A percentile compares a stretch with the other conserved stretches of the same genome.
phyloP scores from a whole-genome alignment of 2,888 invertebrate species.

The Neoascia interrupta region DNA sequence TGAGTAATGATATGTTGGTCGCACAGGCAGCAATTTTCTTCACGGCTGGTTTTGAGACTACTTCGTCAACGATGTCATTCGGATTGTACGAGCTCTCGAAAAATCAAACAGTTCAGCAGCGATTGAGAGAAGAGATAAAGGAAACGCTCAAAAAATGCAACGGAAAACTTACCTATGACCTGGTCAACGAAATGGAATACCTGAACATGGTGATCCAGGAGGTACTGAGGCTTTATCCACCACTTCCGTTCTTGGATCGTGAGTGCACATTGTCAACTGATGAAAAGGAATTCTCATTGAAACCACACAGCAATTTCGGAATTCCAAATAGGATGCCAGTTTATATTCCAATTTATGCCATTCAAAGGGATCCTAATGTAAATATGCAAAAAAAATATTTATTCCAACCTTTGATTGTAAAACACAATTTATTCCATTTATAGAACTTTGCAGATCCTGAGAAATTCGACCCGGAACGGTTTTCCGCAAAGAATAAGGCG shows the following conservation, averaged over 20 bases:
- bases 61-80: slow-evolving; percentile 79
- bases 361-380: slow-evolving; percentile 78
- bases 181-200: slow-evolving; percentile 78
- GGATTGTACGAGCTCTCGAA: slow-evolving; percentile 78
- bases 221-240: slow-evolving; percentile 77
- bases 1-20: slow-evolving; percentile 74
- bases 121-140: slow-evolving; percentile 79
- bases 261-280: slow-evolving; percentile 73
- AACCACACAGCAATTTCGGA: slow-evolving; percentile 74
- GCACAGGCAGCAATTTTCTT: slow-evolving; percentile 78
- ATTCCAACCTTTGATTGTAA: too few relatives aligned
- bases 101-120: slow-evolving; percentile 78
- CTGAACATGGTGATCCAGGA: slow-evolving; percentile 79
- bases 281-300: slow-evolving; percentile 72
- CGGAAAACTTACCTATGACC: slow-evolving; percentile 79
- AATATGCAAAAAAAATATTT: too few relatives aligned
- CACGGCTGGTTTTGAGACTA: slow-evolving; percentile 78
- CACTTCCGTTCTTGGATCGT: slow-evolving; percentile 78
- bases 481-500: slow-evolving; percentile 74
- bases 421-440: background rate
- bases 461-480: slow-evolving; percentile 78
- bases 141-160: slow-evolving; percentile 74
- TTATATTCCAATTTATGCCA: slow-evolving; percentile 75
- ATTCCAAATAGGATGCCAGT: slow-evolving; percentile 76
- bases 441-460: slow-evolving; percentile 77